These are phyloP conservation scores for Cephus rjabovi DNA, from an alignment of 2,888 invertebrate genomes.

Conservation along the genomic window DNA sequence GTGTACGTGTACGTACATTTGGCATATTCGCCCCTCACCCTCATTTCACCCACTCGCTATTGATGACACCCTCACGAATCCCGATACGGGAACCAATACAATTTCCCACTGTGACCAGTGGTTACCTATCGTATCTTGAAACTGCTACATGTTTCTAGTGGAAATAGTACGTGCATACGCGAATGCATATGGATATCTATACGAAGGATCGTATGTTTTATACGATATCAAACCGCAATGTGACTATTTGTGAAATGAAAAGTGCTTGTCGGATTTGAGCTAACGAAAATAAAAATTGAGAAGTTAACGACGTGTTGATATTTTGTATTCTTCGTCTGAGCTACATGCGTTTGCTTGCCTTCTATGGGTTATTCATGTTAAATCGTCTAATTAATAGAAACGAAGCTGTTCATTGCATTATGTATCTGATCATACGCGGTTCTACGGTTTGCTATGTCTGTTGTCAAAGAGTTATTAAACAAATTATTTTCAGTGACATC, in stretches of 20 bases:
- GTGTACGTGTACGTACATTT: not conserved
- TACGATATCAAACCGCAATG: not conserved
- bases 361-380: too few relatives aligned
- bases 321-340: too few relatives aligned
- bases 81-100: not conserved
- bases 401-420: not conserved
- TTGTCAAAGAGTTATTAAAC: not conserved
- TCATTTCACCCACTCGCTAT: constrained; percentile 3
- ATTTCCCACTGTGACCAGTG: not conserved
- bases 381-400: not conserved
- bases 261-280: not conserved
- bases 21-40: not conserved
- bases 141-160: not conserved
- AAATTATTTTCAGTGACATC: not conserved
- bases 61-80: not conserved
- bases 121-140: not conserved
- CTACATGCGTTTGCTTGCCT: too few relatives aligned
- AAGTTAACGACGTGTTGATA: too few relatives aligned
- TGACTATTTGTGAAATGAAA: not conserved
- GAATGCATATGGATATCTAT: not conserved
- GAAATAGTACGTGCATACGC: not conserved
- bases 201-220: not conserved
- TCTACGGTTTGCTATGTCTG: not conserved
- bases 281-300: not conserved
- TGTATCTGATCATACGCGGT: not conserved